Evolutionary conservation across 2,888 invertebrate genomes (phyloP).

Genomic region (Lycaena phlaeas): DNA sequence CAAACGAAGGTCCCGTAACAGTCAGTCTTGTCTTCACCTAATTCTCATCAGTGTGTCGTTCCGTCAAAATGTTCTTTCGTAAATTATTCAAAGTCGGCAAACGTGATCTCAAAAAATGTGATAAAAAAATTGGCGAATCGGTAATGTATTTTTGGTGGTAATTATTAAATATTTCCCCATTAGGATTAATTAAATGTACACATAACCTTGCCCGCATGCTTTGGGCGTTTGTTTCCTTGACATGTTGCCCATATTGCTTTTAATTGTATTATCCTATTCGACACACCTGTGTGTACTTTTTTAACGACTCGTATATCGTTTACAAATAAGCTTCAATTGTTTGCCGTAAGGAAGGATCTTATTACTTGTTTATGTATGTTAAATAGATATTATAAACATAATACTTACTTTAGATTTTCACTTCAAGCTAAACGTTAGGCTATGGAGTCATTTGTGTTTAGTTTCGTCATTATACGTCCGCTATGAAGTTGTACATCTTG

Average conservation of each 20-base stretch:
- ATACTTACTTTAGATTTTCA: too few relatives aligned
- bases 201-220: conserved; percentile 4
- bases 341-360: too few relatives aligned
- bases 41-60: too few relatives aligned
- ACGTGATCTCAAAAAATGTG: not conserved
- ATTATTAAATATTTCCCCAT: not conserved
- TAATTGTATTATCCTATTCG: conserved; percentile 6
- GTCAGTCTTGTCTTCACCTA: not conserved
- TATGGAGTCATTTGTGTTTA: too few relatives aligned
- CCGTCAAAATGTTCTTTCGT: conserved; percentile 1
- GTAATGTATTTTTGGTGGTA: not conserved
- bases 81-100: not conserved
- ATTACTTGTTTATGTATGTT: too few relatives aligned
- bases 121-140: not conserved
- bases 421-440: too few relatives aligned
- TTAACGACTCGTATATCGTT: too few relatives aligned
- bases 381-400: too few relatives aligned
- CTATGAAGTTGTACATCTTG: too few relatives aligned
- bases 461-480: too few relatives aligned
- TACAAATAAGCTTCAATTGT: too few relatives aligned
- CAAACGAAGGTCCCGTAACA: not conserved
- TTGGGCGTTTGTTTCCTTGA: not conserved
- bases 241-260: not conserved
- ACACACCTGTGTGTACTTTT: not conserved
- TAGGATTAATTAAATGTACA: not conserved